A percentile compares a stretch with the other conserved stretches of the same genome.
Evolutionary conservation across 2,797 vertebrate species (phyloP).

Genomic region (Pterois miles): DNA sequence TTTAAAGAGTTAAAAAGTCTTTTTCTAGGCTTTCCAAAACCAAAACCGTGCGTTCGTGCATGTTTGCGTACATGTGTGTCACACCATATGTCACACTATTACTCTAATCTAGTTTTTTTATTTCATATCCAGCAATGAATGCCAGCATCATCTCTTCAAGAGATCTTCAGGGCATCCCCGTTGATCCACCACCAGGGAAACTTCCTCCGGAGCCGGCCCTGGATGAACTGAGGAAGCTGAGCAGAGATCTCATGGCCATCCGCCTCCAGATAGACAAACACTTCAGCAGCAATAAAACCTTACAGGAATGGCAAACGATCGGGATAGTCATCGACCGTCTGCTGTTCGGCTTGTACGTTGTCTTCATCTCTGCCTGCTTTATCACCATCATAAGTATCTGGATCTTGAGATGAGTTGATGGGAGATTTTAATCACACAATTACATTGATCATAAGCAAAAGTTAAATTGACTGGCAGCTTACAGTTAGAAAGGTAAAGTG

Average conservation of each 20-base stretch:
- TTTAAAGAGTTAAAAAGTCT: no score
- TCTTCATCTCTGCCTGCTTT: conserved; percentile 71
- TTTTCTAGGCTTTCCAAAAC: no score
- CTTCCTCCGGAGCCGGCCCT: neutral
- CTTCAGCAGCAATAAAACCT: conserved; percentile 8
- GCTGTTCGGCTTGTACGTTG: conserved; percentile 67
- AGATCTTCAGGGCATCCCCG: neutral
- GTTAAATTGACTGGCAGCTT: no score
- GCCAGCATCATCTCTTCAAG: neutral
- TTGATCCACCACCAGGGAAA: neutral
- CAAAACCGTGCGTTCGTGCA: no score
- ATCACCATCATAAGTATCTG: conserved; percentile 61
- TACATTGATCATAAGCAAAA: neutral
- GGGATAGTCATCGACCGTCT: conserved; percentile 68
- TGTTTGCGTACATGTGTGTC: no score
- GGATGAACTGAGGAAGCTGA: conserved; percentile 66
- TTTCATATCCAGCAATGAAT: neutral
- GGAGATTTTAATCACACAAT: neutral
- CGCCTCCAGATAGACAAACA: conserved; percentile 64
- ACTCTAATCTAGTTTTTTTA: neutral
- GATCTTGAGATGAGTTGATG: conserved; percentile 4
- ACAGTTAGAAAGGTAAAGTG: no score
- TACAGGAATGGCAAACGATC: conserved; percentile 52
- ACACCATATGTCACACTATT: no score
- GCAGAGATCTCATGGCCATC: conserved; percentile 57